Percentiles rank a stretch among this genome's conserved stretches.
Conservation (phyloP, 2,888 invertebrate genomes). For the Caenorhabditis afra region DNA sequence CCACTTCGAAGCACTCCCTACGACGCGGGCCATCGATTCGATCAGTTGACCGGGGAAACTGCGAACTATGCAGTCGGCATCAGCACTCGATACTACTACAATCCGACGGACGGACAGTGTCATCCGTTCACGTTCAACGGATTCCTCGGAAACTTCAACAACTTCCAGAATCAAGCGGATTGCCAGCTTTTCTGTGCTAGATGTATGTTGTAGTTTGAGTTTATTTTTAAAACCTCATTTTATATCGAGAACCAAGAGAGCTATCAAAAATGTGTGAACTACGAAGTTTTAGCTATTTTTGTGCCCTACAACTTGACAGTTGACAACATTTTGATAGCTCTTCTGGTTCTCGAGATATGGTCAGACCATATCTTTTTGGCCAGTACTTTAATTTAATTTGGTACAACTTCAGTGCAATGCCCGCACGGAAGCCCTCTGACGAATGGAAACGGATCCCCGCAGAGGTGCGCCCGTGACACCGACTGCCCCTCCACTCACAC, state of each 20-base stretch:
- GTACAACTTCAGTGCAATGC: constrained; percentile 64
- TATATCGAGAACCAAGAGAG: too few relatives aligned
- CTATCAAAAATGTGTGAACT: too few relatives aligned
- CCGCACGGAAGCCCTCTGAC: constrained; percentile 68
- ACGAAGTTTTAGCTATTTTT: too few relatives aligned
- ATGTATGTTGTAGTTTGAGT: too few relatives aligned
- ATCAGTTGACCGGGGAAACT: constrained; percentile 67
- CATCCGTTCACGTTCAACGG: constrained; percentile 72
- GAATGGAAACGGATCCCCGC: constrained; percentile 68
- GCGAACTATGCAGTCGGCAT: constrained; percentile 68
- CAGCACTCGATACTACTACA: constrained; percentile 70
- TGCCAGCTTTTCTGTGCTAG: constrained; percentile 72
- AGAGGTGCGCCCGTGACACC: constrained; percentile 68
- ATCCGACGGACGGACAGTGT: constrained; percentile 70
- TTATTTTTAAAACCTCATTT: too few relatives aligned
- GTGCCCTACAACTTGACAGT: too few relatives aligned
- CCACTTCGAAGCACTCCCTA: constrained; percentile 58
- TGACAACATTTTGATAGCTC: too few relatives aligned
- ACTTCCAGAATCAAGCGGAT: constrained; percentile 71
- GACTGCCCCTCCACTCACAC: constrained; percentile 71
- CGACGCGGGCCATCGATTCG: constrained; percentile 68
- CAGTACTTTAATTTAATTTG: too few relatives aligned
- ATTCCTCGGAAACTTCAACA: constrained; percentile 73
- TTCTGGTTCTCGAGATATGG: too few relatives aligned
- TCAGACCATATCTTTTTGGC: too few relatives aligned